These are phyloP conservation scores for Corvus cornix DNA, from an alignment of 2,113 vertebrate species.

Conservation along the genomic window DNA sequence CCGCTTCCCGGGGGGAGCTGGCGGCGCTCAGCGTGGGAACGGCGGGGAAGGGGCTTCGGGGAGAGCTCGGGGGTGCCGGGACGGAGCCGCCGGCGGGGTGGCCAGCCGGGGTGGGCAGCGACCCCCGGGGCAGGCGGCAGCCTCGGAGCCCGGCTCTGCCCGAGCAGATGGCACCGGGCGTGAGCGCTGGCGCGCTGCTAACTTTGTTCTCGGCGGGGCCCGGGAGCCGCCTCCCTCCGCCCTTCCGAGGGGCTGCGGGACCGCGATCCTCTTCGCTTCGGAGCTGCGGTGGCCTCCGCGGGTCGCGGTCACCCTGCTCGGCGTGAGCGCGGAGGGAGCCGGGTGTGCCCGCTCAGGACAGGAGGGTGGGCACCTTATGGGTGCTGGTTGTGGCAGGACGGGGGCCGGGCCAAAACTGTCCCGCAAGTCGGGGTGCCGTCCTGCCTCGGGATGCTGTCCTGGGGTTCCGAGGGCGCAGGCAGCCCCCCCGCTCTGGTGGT, in stretches of 20 bases:
- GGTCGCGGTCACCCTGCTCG: neutral
- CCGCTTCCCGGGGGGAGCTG: neutral
- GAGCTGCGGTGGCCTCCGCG: neutral
- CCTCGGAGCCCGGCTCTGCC: neutral
- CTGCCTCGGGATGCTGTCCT: neutral
- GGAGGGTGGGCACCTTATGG: neutral
- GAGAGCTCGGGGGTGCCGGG: neutral
- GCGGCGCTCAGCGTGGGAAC: neutral
- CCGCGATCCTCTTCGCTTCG: neutral
- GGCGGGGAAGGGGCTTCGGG: neutral
- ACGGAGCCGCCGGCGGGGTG: too few species aligned
- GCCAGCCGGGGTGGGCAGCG: too few species aligned
- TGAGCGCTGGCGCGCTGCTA: conserved; percentile 42
- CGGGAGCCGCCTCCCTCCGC: neutral
- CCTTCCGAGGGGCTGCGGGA: neutral
- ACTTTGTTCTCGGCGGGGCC: conserved; percentile 50
- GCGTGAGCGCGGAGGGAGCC: neutral
- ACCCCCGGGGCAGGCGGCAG: neutral
- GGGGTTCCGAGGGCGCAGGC: neutral
- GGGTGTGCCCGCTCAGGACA: neutral
- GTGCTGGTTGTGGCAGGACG: neutral
- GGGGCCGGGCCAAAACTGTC: neutral
- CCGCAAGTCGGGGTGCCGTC: neutral
- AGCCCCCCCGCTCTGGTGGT: neutral
- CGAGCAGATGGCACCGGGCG: conserved; percentile 38